Percentiles rank a stretch among this genome's conserved stretches.
Conservation (phyloP, 2,113 vertebrate genomes). For the Barnardius zonarius region DNA sequence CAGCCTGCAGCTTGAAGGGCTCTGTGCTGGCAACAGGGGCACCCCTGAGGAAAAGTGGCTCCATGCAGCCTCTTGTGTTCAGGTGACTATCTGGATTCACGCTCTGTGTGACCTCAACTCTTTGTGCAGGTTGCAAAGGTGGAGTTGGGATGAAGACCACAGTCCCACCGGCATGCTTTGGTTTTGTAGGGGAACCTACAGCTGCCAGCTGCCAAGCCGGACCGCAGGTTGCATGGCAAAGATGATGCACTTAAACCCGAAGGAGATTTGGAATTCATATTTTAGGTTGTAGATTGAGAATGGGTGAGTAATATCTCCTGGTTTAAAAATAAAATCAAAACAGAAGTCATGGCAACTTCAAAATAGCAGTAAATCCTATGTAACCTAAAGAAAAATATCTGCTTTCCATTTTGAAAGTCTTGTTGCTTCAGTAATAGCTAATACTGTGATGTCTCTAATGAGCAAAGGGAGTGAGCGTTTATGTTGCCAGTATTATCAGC, state of each 20-base stretch:
- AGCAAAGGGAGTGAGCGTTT: not conserved
- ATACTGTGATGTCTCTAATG: not conserved
- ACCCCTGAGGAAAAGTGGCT: not conserved
- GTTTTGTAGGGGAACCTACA: not conserved
- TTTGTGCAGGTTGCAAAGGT: not conserved
- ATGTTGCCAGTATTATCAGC: not conserved
- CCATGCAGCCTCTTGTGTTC: not conserved
- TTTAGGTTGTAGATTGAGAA: not conserved
- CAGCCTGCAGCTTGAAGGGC: not conserved
- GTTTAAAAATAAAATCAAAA: not conserved
- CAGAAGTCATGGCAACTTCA: not conserved
- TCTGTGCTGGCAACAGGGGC: not conserved
- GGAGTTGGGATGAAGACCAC: not conserved
- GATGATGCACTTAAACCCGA: not conserved
- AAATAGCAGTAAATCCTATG: not conserved
- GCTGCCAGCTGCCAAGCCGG: not conserved
- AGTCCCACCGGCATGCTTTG: rapidly evolving
- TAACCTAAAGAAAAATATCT: not conserved
- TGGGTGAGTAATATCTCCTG: not conserved
- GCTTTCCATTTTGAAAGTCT: not conserved
- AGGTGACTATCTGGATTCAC: not conserved
- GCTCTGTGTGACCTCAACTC: not conserved
- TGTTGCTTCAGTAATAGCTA: not conserved
- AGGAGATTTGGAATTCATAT: not conserved
- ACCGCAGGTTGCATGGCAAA: not conserved